These are phyloP conservation scores for Mesorhabditis spiculigera DNA, from an alignment of 2,888 invertebrate genomes.

Conservation along the genomic window DNA sequence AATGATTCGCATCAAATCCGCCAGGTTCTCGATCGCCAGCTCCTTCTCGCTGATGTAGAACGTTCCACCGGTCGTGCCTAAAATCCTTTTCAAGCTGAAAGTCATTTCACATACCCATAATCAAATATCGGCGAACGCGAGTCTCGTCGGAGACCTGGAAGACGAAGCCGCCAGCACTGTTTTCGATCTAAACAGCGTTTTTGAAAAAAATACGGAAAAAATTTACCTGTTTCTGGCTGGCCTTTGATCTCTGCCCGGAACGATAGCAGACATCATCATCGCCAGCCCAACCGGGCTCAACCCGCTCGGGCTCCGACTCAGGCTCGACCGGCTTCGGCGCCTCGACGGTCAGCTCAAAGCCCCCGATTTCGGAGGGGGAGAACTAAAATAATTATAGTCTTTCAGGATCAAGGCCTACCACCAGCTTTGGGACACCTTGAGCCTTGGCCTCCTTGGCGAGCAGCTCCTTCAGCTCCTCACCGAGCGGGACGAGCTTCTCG, in stretches of 20 bases:
- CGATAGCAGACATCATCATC: neutral
- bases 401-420: too few species aligned
- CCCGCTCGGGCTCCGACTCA: too few species aligned
- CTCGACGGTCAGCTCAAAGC: too few species aligned
- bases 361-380: too few species aligned
- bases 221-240: neutral
- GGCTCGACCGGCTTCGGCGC: too few species aligned
- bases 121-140: constrained; percentile 59
- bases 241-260: neutral
- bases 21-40: constrained; percentile 57
- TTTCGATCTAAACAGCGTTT: constrained; percentile 35
- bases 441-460: too few species aligned
- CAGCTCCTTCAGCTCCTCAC: too few species aligned
- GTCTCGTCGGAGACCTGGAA: constrained; percentile 57
- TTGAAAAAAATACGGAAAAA: neutral
- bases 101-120: constrained; percentile 58
- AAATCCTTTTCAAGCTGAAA: too few species aligned
- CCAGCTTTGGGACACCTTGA: too few species aligned
- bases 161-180: constrained; percentile 57
- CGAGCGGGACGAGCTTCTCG: too few species aligned
- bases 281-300: neutral
- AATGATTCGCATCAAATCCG: constrained; percentile 56
- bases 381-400: too few species aligned
- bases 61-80: constrained; percentile 56
- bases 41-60: constrained; percentile 56